These are phyloP conservation scores for Brachionus asplanchnoidis DNA, from an alignment of 1,140 invertebrate species.

Conservation along the genomic window DNA sequence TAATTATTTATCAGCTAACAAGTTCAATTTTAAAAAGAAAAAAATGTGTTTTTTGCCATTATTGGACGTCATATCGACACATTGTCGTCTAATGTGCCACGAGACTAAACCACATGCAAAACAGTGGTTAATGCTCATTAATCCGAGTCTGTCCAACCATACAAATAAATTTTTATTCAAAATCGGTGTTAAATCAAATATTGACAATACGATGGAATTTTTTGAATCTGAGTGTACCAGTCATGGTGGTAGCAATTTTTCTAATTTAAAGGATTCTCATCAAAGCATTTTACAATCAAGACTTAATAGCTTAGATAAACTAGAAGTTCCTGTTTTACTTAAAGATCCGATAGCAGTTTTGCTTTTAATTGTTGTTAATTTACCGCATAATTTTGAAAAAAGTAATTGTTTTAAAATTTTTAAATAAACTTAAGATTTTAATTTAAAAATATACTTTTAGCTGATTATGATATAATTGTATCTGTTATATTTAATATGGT, in stretches of 20 bases:
- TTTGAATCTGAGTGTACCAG: constrained; percentile 42
- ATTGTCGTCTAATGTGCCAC: constrained; percentile 23
- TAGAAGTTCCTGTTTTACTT: constrained; percentile 72
- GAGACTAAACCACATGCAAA: constrained; percentile 32
- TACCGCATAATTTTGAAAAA: constrained; percentile 77
- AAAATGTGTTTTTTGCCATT: constrained; percentile 71
- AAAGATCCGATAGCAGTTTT: constrained; percentile 76
- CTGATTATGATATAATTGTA: constrained; percentile 77
- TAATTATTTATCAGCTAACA: constrained; percentile 58
- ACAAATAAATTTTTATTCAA: constrained; percentile 16
- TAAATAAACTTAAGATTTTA: neutral
- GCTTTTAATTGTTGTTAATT: constrained; percentile 75
- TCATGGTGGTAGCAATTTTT: constrained; percentile 5
- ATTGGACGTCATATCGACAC: constrained; percentile 5
- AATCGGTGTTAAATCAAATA: constrained; percentile 35
- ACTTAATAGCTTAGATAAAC: constrained; percentile 51
- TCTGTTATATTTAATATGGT: constrained; percentile 78
- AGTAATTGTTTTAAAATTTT: constrained; percentile 60
- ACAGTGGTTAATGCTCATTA: constrained; percentile 11
- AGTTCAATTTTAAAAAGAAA: constrained; percentile 56
- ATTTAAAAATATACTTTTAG: constrained; percentile 56
- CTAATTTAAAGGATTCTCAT: neutral
- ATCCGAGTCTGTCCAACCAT: neutral
- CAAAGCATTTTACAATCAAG: constrained; percentile 41
- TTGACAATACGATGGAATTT: constrained; percentile 54